phyloP scores from a whole-genome alignment of 2,797 vertebrate species.

The Dicrostonyx torquatus region DNA sequence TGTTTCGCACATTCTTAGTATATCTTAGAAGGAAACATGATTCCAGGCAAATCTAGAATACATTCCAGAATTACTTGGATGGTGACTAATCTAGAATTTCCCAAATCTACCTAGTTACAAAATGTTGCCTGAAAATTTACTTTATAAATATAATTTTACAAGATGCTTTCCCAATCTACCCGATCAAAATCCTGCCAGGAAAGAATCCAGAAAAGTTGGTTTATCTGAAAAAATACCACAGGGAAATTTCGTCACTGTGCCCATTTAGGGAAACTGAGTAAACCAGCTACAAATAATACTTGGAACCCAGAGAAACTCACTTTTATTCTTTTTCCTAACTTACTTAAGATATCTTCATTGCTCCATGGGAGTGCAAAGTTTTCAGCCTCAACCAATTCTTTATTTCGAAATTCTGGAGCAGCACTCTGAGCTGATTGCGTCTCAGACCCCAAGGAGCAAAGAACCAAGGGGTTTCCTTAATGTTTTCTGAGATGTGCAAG shows the following conservation, averaged over 20 bases:
- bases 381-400: background rate
- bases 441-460: background rate
- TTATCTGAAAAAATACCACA: background rate
- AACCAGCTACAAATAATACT: background rate
- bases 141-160: background rate
- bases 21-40: background rate
- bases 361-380: background rate
- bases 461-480: background rate
- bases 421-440: background rate
- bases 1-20: background rate
- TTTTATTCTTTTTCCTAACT: background rate
- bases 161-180: background rate
- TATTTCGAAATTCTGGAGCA: constrained; percentile 45
- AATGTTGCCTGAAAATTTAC: background rate
- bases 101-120: background rate
- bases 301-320: background rate
- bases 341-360: background rate
- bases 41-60: background rate
- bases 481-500: constrained; percentile 46
- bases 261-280: background rate
- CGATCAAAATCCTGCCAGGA: background rate
- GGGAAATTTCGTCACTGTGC: background rate
- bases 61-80: background rate
- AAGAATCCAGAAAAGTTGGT: background rate
- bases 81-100: background rate